Conservation (phyloP, 2,113 vertebrate species). For the Recurvirostra avosetta region DNA sequence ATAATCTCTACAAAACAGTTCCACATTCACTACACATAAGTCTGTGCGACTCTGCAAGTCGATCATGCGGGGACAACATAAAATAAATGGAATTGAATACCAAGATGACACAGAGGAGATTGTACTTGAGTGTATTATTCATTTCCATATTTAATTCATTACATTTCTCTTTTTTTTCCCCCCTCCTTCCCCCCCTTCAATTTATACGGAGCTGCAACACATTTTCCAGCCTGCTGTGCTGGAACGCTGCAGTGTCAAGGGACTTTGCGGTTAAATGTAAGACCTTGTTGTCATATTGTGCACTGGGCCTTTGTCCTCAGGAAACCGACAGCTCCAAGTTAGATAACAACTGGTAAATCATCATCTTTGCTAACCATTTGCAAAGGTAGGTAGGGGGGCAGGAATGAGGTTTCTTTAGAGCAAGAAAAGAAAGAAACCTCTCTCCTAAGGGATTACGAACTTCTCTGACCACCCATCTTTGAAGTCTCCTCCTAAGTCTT, state of each 20-base stretch:
- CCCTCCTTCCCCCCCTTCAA: background rate
- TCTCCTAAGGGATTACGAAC: background rate
- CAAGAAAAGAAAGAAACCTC: background rate
- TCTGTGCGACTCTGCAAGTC: background rate
- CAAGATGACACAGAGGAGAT: constrained; percentile 25
- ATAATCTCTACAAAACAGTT: constrained; percentile 10
- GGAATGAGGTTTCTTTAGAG: background rate
- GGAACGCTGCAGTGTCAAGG: constrained; percentile 49
- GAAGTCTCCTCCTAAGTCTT: background rate
- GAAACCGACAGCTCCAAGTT: constrained; percentile 52
- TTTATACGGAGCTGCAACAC: constrained; percentile 40
- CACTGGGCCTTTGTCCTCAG: constrained; percentile 52
- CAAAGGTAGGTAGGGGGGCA: constrained; percentile 4
- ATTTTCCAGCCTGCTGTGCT: constrained; percentile 63
- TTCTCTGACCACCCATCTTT: background rate
- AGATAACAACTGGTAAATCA: constrained; percentile 59
- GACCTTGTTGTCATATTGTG: constrained; percentile 50
- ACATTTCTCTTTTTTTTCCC: background rate
- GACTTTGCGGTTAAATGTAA: constrained; percentile 45
- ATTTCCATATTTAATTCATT: constrained; percentile 66
- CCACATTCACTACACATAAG: constrained; percentile 13
- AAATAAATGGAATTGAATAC: constrained; percentile 36
- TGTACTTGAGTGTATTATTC: constrained; percentile 48
- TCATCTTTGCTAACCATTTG: constrained; percentile 21
- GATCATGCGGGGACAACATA: background rate